Evolutionary conservation across 2,888 invertebrate species (phyloP), one percentile per base, ranked within the genome.

Genomic region (Drosophila gaucha): DNA sequence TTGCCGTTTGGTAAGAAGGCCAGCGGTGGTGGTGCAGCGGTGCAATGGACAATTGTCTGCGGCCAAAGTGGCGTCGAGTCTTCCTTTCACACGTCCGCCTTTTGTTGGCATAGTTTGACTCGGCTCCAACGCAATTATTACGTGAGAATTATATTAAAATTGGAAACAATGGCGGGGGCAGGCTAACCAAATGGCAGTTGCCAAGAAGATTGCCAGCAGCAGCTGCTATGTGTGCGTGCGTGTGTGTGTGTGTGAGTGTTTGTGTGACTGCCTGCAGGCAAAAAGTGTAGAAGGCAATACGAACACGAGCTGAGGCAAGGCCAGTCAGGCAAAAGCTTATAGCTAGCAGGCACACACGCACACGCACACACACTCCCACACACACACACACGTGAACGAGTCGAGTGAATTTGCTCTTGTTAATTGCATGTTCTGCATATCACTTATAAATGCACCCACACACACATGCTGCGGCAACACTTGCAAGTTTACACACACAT

Each of bases 391-490:
- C 38, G 20, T 38, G 51, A 38, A 22, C 35, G 64, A 77, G 57
- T 66, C 67, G 73, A 79, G 74, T 85, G 77, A 85, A 84, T 78
- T 87, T 87, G 87, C 82, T 77, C 80, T 88, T 89, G 88, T 89
- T 89, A 90, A 90, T 89, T 90, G 88, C 88, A 90, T 87, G 80
- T 86, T 89, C 89, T 83, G 88, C 89, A 89, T 80, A 90, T 87
- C 86, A 89, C 89, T 79, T 88, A 89, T 84, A 84, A 88, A 77
- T 86, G 87, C 74, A 80, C 62, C 65, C 46, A n/a, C 46, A 46
- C 24, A 36, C 55, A 58, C 63, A 38, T 38, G 38, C 46, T 22
- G n/a, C 10, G 24, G 69, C 56, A 80, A 67, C 62, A 57, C 62
- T 74, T 49, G 52, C 54, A 54, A 73, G 64, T 26, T 51, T 36